Conservation (phyloP, 2,113 vertebrate genomes). For the Rutilus rutilus region DNA sequence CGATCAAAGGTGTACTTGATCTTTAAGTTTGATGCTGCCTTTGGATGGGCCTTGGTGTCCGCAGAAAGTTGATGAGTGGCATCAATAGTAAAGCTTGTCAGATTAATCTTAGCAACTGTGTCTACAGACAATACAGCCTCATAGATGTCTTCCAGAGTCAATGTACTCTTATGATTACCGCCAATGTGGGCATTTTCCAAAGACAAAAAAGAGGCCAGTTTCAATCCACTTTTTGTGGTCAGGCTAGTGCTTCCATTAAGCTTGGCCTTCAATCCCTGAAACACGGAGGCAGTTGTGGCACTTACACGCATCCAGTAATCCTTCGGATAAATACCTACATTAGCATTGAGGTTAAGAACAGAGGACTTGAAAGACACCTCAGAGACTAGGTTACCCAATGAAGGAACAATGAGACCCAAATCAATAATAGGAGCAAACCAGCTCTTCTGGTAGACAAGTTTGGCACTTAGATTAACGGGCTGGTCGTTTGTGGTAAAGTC, state of each 20-base stretch:
- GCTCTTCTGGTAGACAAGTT: conserved; percentile 85
- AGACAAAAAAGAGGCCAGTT: conserved; percentile 85
- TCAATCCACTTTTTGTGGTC: conserved; percentile 83
- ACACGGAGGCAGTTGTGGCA: conserved; percentile 81
- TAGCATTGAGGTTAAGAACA: conserved; percentile 83
- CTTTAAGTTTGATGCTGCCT: conserved; percentile 75
- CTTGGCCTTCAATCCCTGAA: conserved; percentile 82
- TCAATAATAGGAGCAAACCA: conserved; percentile 64
- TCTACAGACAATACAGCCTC: conserved; percentile 72
- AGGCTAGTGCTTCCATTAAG: conserved; percentile 86
- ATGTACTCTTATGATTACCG: conserved; percentile 82
- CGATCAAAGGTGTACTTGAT: conserved; percentile 77
- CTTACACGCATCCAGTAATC: conserved; percentile 83
- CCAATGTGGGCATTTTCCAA: conserved; percentile 79
- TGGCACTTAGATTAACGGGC: conserved; percentile 80
- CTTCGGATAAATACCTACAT: conserved; percentile 80
- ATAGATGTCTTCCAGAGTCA: conserved; percentile 79
- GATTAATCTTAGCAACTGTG: conserved; percentile 74
- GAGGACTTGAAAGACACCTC: conserved; percentile 89
- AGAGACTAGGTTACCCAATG: conserved; percentile 82
- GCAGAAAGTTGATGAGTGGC: conserved; percentile 84
- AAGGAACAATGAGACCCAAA: conserved; percentile 69
- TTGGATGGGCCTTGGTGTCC: conserved; percentile 80
- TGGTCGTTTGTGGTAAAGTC: conserved; percentile 85
- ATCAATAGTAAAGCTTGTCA: conserved; percentile 75